Percentiles rank a stretch among this genome's conserved stretches.
phyloP scores from a whole-genome alignment of 2,113 vertebrate species.

The Periophthalmodon schlosseri region DNA sequence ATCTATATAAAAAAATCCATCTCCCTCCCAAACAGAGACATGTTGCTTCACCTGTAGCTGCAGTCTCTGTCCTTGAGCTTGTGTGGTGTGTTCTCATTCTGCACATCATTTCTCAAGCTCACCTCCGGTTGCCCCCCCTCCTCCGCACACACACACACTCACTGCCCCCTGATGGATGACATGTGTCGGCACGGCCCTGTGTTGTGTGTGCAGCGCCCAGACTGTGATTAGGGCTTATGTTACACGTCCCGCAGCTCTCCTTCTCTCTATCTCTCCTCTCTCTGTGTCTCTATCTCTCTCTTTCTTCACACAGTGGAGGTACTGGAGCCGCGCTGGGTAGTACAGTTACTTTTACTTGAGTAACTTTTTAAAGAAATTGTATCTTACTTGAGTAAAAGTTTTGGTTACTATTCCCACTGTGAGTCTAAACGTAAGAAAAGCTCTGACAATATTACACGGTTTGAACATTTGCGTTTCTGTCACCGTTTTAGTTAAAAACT shows the following conservation, averaged over 20 bases:
- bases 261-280: background rate
- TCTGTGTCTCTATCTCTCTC: constrained; percentile 19
- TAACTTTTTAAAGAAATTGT: too few relatives aligned
- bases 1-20: background rate
- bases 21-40: background rate
- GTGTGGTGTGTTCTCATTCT: constrained; percentile 39
- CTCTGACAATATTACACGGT: too few relatives aligned
- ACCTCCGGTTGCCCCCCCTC: constrained; percentile 41
- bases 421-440: too few relatives aligned
- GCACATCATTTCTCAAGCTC: constrained; percentile 43
- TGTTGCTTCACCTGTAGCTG: constrained; percentile 16
- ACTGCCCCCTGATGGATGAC: constrained; percentile 46
- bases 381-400: too few relatives aligned
- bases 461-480: too few relatives aligned
- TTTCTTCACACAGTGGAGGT: constrained; percentile 11
- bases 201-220: constrained; percentile 22
- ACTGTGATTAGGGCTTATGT: constrained; percentile 56
- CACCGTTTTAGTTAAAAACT: too few relatives aligned
- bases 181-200: constrained; percentile 32
- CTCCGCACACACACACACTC: background rate
- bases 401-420: too few relatives aligned
- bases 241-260: constrained; percentile 35
- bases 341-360: too few relatives aligned
- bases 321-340: background rate
- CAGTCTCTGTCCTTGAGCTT: constrained; percentile 52